Base-by-base conservation (phyloP, 1,140 invertebrate genomes). In the Papilio xuthus region DNA sequence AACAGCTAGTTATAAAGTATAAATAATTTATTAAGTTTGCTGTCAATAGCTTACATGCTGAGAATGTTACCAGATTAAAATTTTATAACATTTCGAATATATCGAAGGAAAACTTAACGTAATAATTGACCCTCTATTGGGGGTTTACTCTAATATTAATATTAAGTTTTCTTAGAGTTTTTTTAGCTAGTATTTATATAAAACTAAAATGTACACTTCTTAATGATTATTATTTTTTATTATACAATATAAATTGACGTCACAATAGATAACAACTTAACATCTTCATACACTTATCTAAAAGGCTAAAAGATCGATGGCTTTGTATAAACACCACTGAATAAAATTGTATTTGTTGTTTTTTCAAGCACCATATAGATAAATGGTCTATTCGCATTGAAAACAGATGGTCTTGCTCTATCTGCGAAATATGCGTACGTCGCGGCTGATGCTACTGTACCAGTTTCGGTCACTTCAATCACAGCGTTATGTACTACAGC, bases 401-500 rank as follows among this genome's bases (percentile, higher is more conserved):
- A 94, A 72, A 87, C 92, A 0, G 95, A 94, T n/a, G 95, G 92
- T 3, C 94, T 91, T n/a, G 91, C 91, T 83, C 95, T 95, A 79
- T 95, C 94, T 23, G 88, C 79, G 71, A 88, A 87, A 37, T 81
- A 84, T 9, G 86, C 88, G 4, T 85, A 80, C 3, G 96, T 95
- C 15, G 95, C 95, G 0, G 96, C 96, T 10, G 95, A 94, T 7
- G 97, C 97, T 26, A 96, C 94, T 15, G 96, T 97, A 18, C 97
- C 97, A 81, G 96, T 93, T 90, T 98, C 97, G 81, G 96, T 96
- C 0, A 98, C 96, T 85, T 97, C 95, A 82, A 98, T 96, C 84
- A 96, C 96, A 18, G 96, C 96, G 82, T 97, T 96, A 86, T 98
- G 97, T 23, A 97, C 85, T 18, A 93, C 93, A 80, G 85, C 91